Evolutionary conservation across 2,797 vertebrate genomes (phyloP), one percentile per base, ranked within the genome.

Genomic region (Neomorphus geoffroyi): DNA sequence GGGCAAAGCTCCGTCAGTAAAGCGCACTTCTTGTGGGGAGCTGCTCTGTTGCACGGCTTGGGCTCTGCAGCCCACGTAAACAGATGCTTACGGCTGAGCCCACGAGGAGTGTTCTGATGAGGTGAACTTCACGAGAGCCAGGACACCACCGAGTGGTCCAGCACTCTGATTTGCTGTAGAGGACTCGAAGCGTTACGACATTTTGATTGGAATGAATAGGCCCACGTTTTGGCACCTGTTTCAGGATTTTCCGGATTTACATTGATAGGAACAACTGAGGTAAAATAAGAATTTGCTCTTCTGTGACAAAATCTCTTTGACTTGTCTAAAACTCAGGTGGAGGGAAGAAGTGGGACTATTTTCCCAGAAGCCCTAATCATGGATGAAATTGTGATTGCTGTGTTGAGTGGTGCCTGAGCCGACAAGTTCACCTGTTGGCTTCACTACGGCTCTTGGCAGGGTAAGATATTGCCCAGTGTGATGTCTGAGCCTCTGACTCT

Each of bases 1-100:
- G 2, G 62, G 50, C 0, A 1, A 9, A 22, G 37, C 37, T 65
- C 43, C 3, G 0, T 4, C 6, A 23, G 21, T 15, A 22, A 14
- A 43, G 62, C 33, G 14, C 24, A 1, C 7, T 41, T 46, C 37
- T 69, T 3, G 9, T 11, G 19, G 58, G 45, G 39, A 81, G 19
- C 30, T 2, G 56, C 14, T 37, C 53, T 22, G 1, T 51, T 35
- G 64, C 58, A 51, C 1, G 7, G 23, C 64, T 65, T 9, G 73
- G 54, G 65, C 74, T 84, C 53, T 56, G 72, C 88, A 79, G 33
- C 24, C 19, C 48, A 13, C 39, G 11, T 77, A 56, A 93, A 77
- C 78, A 82, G 56, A 57, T 53, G 56, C 90, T 93, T 60, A 80
- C 77, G 56, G 70, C 64, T 62, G 64, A 95, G 24, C 58, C 79